Percentiles rank a stretch among this genome's conserved stretches.
Conservation (phyloP, 2,888 invertebrate species). For the Dryadula phaetusa region DNA sequence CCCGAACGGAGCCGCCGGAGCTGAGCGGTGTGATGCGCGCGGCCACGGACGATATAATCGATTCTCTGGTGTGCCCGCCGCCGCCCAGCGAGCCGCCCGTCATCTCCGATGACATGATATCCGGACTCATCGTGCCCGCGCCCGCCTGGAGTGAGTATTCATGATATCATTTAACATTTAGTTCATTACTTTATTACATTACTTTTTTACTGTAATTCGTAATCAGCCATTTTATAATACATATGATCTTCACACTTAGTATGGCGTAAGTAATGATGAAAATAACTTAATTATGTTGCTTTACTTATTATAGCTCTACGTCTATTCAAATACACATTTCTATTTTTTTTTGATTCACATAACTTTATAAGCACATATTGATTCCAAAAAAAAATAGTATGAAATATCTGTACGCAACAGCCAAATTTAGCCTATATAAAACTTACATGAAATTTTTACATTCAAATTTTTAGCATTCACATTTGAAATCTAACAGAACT, state of each 20-base stretch:
- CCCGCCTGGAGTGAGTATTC: conserved; percentile 95
- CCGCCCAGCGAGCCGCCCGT: conserved; percentile 97
- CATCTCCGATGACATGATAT: conserved; percentile 98
- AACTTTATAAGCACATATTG: background rate
- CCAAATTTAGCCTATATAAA: conserved; percentile 5
- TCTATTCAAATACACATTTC: background rate
- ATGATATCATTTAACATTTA: background rate
- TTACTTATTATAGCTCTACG: background rate
- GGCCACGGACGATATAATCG: conserved; percentile 97
- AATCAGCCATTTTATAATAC: no score
- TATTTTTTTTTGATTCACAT: background rate
- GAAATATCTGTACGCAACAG: background rate
- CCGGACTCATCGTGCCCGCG: conserved; percentile 97
- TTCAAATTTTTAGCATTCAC: conserved; percentile 1
- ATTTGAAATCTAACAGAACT: conserved; percentile 9
- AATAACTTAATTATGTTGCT: background rate
- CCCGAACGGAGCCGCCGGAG: conserved; percentile 92
- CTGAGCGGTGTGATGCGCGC: conserved; percentile 90
- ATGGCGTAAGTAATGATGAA: no score
- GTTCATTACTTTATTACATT: background rate
- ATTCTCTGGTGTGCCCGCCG: conserved; percentile 97
- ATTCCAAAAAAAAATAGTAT: background rate
- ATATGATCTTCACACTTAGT: background rate
- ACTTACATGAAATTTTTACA: conserved; percentile 8
- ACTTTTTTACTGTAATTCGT: background rate